Evolutionary conservation across 2,888 invertebrate genomes (phyloP).

Genomic region (Colostygia pectinataria): DNA sequence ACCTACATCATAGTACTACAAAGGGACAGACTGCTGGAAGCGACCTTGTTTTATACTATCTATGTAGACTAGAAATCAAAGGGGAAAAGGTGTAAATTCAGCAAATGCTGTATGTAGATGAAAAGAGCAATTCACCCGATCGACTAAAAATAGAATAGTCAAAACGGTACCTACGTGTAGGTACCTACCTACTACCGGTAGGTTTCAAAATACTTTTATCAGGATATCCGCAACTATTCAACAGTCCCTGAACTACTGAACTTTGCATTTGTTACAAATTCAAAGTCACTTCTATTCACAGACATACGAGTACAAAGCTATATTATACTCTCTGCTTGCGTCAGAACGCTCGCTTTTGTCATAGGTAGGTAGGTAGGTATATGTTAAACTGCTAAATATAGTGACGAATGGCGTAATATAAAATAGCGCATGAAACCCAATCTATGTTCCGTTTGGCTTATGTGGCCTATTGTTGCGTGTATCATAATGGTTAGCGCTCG

Average conservation of each 20-base stretch:
- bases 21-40: too few species aligned
- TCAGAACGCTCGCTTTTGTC: conserved; percentile 19
- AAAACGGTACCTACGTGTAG: too few species aligned
- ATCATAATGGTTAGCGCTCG: neutral
- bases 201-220: neutral
- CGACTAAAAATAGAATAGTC: too few species aligned
- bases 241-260: conserved; percentile 16
- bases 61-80: too few species aligned
- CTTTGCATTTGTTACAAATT: conserved; percentile 17
- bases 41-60: too few species aligned
- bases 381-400: conserved; percentile 15
- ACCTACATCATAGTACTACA: too few species aligned
- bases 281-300: conserved; percentile 18
- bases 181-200: too few species aligned
- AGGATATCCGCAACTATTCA: conserved; percentile 6
- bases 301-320: too few species aligned
- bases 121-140: too few species aligned
- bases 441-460: conserved; percentile 6
- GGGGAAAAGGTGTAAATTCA: too few species aligned
- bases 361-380: neutral
- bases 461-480: conserved; percentile 8
- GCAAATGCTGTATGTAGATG: too few species aligned
- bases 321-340: conserved; percentile 10
- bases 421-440: conserved; percentile 13
- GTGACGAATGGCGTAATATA: neutral